These are phyloP conservation scores for Melinaea marsaeus DNA, from an alignment of 2,888 invertebrate genomes.

Conservation along the genomic window DNA sequence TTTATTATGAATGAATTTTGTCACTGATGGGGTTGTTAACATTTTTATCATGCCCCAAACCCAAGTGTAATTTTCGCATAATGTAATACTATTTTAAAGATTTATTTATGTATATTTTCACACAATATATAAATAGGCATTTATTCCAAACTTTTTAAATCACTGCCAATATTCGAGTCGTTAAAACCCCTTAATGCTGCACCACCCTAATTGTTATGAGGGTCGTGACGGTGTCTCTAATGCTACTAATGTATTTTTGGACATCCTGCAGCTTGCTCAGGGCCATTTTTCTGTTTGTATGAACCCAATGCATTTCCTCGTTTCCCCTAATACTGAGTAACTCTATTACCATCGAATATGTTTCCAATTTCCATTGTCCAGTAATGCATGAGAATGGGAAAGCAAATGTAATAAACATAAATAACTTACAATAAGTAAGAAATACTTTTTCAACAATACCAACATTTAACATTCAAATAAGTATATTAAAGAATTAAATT, in stretches of 20 bases:
- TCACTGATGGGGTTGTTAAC: slow-evolving; percentile 52
- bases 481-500: too few relatives aligned
- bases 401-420: slow-evolving; percentile 69
- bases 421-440: slow-evolving; percentile 50
- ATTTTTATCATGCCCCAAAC: slow-evolving; percentile 30
- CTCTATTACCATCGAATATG: slow-evolving; percentile 76
- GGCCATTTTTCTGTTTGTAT: slow-evolving; percentile 74
- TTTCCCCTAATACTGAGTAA: slow-evolving; percentile 63
- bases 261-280: slow-evolving; percentile 76
- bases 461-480: too few relatives aligned
- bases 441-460: background rate
- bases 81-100: slow-evolving; percentile 8
- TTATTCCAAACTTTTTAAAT: slow-evolving; percentile 42
- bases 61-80: slow-evolving; percentile 7
- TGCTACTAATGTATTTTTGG: slow-evolving; percentile 76
- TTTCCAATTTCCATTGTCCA: slow-evolving; percentile 75
- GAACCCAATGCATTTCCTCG: slow-evolving; percentile 58
- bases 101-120: slow-evolving; percentile 12
- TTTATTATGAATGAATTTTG: slow-evolving; percentile 62
- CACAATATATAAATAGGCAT: slow-evolving; percentile 12
- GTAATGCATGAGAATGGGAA: slow-evolving; percentile 54
- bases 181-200: slow-evolving; percentile 73
- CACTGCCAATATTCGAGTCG: slow-evolving; percentile 65
- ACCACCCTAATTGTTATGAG: slow-evolving; percentile 77
- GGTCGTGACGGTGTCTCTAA: slow-evolving; percentile 74